Evolutionary conservation across 2,113 vertebrate species (phyloP).

Genomic region (Gasterosteus nipponicus): DNA sequence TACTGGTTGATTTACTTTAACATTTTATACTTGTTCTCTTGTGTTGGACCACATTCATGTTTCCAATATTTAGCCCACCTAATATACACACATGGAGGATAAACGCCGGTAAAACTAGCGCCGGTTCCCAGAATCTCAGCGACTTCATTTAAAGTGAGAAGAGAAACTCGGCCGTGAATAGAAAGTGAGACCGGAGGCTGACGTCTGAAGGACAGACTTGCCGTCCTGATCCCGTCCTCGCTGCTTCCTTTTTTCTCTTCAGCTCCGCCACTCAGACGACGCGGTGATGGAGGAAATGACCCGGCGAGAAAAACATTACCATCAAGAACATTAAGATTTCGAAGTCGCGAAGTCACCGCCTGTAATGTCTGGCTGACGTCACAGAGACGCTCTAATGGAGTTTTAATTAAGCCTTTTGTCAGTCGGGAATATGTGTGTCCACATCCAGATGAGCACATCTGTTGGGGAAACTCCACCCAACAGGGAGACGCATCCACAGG

Average conservation of each 20-base stretch:
- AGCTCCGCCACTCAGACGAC: neutral
- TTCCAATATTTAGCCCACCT: neutral
- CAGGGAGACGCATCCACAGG: neutral
- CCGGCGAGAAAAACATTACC: constrained; percentile 12
- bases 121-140: neutral
- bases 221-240: neutral
- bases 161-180: neutral
- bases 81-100: neutral
- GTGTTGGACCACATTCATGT: neutral
- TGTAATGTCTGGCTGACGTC: neutral
- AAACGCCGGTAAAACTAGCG: neutral
- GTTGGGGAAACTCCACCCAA: constrained; percentile 2
- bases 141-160: constrained; percentile 3
- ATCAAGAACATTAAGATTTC: constrained; percentile 15
- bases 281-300: neutral
- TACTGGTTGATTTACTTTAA: neutral
- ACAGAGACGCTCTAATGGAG: neutral
- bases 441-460: constrained; percentile 26
- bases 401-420: constrained; percentile 1
- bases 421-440: constrained; percentile 6
- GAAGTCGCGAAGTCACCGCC: neutral
- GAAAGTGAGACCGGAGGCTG: constrained; percentile 17
- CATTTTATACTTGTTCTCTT: neutral
- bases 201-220: constrained; percentile 19
- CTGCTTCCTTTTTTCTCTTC: neutral